These are phyloP conservation scores for Nomia melanderi DNA, from an alignment of 1,140 invertebrate species.

Conservation along the genomic window DNA sequence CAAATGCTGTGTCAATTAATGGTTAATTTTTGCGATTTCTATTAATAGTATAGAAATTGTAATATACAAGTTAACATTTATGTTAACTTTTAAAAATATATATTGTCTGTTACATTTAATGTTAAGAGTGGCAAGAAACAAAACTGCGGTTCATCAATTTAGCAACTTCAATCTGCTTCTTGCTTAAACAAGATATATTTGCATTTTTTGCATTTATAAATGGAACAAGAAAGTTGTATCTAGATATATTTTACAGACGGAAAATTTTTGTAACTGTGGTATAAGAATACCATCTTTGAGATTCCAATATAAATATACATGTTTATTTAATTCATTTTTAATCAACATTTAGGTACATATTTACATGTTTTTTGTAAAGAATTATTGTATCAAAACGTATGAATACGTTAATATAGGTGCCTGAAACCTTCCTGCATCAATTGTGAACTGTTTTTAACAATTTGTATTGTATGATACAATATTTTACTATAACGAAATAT, in stretches of 20 bases:
- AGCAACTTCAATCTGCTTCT: conserved; percentile 19
- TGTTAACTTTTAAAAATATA: background rate
- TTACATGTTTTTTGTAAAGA: background rate
- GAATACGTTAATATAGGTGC: conserved; percentile 20
- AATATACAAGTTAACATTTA: conserved; percentile 23
- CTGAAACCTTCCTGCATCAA: conserved; percentile 10
- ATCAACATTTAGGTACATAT: background rate
- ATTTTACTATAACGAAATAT: conserved; percentile 3
- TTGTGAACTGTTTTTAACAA: conserved; percentile 10
- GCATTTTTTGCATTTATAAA: conserved; percentile 48
- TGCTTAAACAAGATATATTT: conserved; percentile 27
- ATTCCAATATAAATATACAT: conserved; percentile 27
- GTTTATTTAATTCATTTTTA: conserved; percentile 30
- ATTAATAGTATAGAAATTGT: conserved; percentile 17
- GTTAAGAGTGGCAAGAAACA: background rate
- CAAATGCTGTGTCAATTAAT: conserved; percentile 42
- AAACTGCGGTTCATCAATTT: conserved; percentile 16
- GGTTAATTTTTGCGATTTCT: conserved; percentile 45
- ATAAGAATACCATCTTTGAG: conserved; percentile 14
- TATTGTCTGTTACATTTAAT: background rate
- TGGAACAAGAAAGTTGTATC: conserved; percentile 17
- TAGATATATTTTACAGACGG: conserved; percentile 40
- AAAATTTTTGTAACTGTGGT: conserved; percentile 36
- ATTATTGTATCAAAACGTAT: conserved; percentile 18
- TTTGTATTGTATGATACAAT: conserved; percentile 11